Percentiles rank a stretch among this genome's conserved stretches.
Evolutionary conservation across 2,113 vertebrate species (phyloP).

Genomic region (Notechis scutatus): DNA sequence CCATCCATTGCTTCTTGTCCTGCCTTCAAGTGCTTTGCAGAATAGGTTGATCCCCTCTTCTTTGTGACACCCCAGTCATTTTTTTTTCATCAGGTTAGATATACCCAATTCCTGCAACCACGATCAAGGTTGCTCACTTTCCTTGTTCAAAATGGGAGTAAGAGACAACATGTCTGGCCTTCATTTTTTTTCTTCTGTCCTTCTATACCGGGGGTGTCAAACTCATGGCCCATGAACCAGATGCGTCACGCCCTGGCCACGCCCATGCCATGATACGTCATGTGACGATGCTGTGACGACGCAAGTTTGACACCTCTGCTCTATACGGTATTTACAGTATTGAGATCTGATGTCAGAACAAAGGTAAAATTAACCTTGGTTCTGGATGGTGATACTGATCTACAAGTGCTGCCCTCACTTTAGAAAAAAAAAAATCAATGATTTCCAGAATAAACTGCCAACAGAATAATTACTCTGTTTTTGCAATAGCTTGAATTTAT

Average conservation of each 20-base stretch:
- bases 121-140: neutral
- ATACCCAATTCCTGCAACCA: neutral
- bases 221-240: no score
- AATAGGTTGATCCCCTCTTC: neutral
- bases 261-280: no score
- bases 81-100: neutral
- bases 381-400: neutral
- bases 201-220: neutral
- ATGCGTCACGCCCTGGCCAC: no score
- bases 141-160: neutral
- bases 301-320: no score
- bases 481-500: neutral
- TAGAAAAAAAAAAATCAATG: neutral
- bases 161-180: neutral
- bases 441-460: neutral
- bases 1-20: neutral
- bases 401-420: neutral
- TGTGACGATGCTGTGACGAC: no score
- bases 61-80: neutral
- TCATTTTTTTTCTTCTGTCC: neutral
- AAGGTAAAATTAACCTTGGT: neutral
- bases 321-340: neutral
- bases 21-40: neutral
- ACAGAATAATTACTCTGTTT: neutral
- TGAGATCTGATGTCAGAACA: neutral